phyloP scores from a whole-genome alignment of 2,113 vertebrate species.

The Taurulus bubalis region DNA sequence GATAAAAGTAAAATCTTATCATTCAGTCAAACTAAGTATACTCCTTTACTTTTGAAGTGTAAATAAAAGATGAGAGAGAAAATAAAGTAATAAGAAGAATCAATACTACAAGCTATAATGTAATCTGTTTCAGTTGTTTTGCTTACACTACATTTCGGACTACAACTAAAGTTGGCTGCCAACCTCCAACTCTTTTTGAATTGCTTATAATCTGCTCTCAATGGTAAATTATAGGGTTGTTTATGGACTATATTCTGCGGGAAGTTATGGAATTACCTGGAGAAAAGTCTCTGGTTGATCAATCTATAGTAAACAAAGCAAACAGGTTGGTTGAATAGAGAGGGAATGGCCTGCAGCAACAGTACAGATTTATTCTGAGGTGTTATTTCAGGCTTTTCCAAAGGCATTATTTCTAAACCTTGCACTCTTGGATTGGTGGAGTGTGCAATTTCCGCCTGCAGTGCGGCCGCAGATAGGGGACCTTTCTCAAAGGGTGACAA shows the following conservation, averaged over 20 bases:
- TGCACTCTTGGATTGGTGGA: conserved; percentile 17
- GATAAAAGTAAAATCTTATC: neutral
- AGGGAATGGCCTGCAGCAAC: conserved; percentile 21
- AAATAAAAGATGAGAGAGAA: neutral
- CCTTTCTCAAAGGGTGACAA: conserved; percentile 55
- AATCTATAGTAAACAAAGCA: conserved; percentile 28
- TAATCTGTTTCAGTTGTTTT: neutral
- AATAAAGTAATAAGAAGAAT: neutral
- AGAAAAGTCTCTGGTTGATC: conserved; percentile 23
- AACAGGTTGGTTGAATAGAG: conserved; percentile 27
- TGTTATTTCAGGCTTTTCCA: conserved; percentile 54
- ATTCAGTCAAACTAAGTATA: neutral
- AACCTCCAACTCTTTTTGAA: neutral
- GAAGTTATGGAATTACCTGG: neutral
- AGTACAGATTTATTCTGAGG: conserved; percentile 24
- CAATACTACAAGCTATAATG: neutral
- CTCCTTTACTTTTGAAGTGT: neutral
- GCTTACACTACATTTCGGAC: neutral
- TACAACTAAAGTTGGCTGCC: neutral
- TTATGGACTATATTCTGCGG: conserved; percentile 10
- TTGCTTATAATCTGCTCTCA: conserved; percentile 1
- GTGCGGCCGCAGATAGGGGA: conserved; percentile 15
- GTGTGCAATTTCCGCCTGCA: conserved; percentile 55
- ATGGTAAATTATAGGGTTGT: neutral
- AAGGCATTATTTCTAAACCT: conserved; percentile 42